Conservation (phyloP, 2,797 vertebrate genomes). For the Aldrovandia affinis region DNA sequence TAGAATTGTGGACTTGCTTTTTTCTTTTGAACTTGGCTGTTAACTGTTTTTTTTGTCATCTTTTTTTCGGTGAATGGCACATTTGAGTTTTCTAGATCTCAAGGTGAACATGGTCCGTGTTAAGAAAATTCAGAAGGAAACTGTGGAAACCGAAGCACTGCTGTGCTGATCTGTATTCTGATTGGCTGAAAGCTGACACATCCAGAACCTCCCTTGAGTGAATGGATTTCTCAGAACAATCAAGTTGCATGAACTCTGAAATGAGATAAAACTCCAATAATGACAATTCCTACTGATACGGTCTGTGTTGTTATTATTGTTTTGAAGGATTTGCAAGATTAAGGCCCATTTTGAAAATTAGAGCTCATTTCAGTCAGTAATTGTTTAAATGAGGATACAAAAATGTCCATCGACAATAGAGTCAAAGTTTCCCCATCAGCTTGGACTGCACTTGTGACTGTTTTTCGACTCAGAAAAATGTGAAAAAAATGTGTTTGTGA, state of each 20-base stretch:
- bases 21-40: no score
- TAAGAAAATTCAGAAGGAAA: not conserved
- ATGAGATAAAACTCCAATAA: not conserved
- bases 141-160: not conserved
- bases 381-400: not conserved
- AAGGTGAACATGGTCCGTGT: not conserved
- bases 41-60: constrained; percentile 1
- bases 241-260: not conserved
- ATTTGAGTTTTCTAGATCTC: not conserved
- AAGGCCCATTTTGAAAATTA: no score
- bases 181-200: not conserved
- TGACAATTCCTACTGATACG: not conserved
- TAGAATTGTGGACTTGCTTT: no score
- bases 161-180: not conserved
- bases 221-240: not conserved
- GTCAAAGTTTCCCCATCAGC: not conserved
- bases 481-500: not conserved
- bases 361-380: not conserved
- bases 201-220: not conserved
- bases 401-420: not conserved
- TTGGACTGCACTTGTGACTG: not conserved
- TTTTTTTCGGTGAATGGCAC: not conserved
- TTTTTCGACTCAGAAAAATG: not conserved
- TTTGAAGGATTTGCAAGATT: no score
- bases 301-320: no score